Percentiles rank a stretch among this genome's conserved stretches.
Evolutionary conservation across 2,888 invertebrate genomes (phyloP).

Genomic region (Drosophila niveifrons): DNA sequence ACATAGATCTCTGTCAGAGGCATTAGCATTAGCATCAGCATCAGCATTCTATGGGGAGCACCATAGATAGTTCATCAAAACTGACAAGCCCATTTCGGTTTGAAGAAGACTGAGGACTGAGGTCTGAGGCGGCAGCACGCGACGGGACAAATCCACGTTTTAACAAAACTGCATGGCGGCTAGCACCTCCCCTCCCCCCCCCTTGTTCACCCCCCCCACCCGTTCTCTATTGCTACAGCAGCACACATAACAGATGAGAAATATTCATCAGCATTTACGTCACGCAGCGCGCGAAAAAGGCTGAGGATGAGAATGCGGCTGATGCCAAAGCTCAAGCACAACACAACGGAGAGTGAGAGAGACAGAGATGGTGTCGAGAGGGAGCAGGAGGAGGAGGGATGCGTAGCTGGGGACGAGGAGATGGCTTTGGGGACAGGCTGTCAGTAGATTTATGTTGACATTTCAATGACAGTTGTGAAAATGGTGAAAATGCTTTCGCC

Average conservation of each 20-base stretch:
- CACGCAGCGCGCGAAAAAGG: constrained; percentile 68
- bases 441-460: constrained; percentile 79
- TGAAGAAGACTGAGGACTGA: background rate
- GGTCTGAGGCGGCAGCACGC: background rate
- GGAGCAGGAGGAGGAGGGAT: background rate
- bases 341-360: background rate
- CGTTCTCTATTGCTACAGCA: constrained; percentile 11
- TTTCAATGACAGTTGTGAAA: constrained; percentile 79
- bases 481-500: constrained; percentile 61
- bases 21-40: constrained; percentile 67
- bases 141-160: constrained; percentile 50
- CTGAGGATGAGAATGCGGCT: constrained; percentile 31
- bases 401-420: background rate
- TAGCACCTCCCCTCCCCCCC: background rate
- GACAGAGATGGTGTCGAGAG: background rate
- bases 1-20: constrained; percentile 76
- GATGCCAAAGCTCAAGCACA: constrained; percentile 10
- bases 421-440: constrained; percentile 50
- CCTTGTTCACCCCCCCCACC: constrained; percentile 8
- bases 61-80: constrained; percentile 77
- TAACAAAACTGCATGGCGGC: constrained; percentile 64
- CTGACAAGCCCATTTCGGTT: constrained; percentile 73
- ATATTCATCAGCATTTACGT: constrained; percentile 79
- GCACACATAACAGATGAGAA: constrained; percentile 59
- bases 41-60: constrained; percentile 22